These are phyloP conservation scores for Habrosyne pyritoides DNA, from an alignment of 2,888 invertebrate species.

Conservation along the genomic window DNA sequence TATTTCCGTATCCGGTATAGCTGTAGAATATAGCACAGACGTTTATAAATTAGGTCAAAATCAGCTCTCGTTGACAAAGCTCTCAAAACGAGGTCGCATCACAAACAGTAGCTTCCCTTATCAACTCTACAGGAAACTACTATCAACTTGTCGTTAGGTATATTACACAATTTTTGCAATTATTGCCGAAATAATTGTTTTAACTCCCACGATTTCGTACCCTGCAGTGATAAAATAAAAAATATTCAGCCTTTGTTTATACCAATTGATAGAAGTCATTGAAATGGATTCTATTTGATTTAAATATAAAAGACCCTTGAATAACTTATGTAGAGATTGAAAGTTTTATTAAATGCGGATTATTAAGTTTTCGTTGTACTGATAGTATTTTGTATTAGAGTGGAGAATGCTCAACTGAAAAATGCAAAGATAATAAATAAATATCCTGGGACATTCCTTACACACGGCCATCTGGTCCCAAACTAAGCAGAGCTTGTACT, in stretches of 20 bases:
- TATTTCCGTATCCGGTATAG: slow-evolving; percentile 36
- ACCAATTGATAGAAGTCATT: neutral
- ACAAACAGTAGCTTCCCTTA: slow-evolving; percentile 68
- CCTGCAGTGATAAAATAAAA: slow-evolving; percentile 32
- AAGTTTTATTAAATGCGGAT: too few species aligned
- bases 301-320: too few species aligned
- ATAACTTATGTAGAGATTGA: too few species aligned
- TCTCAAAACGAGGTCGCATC: slow-evolving; percentile 74
- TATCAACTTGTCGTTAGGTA: slow-evolving; percentile 80
- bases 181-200: slow-evolving; percentile 78
- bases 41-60: slow-evolving; percentile 75
- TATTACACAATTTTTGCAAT: slow-evolving; percentile 81
- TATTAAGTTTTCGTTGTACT: too few species aligned
- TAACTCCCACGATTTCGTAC: slow-evolving; percentile 65
- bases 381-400: too few species aligned
- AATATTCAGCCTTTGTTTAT: neutral
- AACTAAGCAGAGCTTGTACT: too few species aligned
- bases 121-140: slow-evolving; percentile 71
- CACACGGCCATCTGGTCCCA: too few species aligned
- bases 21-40: slow-evolving; percentile 48
- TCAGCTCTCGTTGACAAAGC: slow-evolving; percentile 78
- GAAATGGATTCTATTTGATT: too few species aligned
- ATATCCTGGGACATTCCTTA: too few species aligned
- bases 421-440: too few species aligned
- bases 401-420: too few species aligned